Base-by-base conservation (phyloP, 2,888 invertebrate species). In the Ennomos fuscantarius region DNA sequence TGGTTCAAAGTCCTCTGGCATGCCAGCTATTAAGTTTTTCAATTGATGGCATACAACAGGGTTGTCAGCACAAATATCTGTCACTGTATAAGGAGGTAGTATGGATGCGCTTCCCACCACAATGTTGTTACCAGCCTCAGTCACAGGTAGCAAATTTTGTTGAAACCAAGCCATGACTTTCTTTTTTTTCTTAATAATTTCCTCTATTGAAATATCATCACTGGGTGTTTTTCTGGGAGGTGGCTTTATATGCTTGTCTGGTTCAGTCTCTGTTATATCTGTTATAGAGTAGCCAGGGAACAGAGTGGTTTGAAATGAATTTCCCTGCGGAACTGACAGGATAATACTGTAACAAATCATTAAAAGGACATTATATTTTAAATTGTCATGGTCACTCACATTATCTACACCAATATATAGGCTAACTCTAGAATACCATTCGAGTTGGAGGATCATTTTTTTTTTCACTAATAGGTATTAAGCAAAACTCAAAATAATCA, bases 211-310 rank as follows among this genome's bases (percentile, higher is more conserved):
- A 9, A 68, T 42, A n/a, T 37, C 35, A 15, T 39, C 31, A 1
- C 45, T 44, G 47, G 46, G 11, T 8, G 54, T 45, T 67, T 72
- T 80, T 33, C 67, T 71, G 6, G 51, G 48, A 2, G 79, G 81
- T 31, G 72, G 76, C 55, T 63, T 67, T 8, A 70, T 58, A 51
- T 73, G 62, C 0, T 42, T 15, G n/a, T 62, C 51, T 8, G 39
- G 43, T 13, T 46, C 33, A 8, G 43, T 62, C 65, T 81, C 74
- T 8, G 46, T 60, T 2, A 90, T 55, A 51, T 81, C 70, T 24
- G 78, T 47, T 54, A 91, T 70, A 39, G 88, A 82, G 72, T 85
- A 84, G 0, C 91, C 91, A 9, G 87, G 90, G 63, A 90, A 76
- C 8, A 90, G 56, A 0, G 70, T 72, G 24, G 81, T 82, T 61